A percentile compares a stretch with the other conserved stretches of the same genome.
Conservation (phyloP, 2,113 vertebrate species). For the Micromys minutus region DNA sequence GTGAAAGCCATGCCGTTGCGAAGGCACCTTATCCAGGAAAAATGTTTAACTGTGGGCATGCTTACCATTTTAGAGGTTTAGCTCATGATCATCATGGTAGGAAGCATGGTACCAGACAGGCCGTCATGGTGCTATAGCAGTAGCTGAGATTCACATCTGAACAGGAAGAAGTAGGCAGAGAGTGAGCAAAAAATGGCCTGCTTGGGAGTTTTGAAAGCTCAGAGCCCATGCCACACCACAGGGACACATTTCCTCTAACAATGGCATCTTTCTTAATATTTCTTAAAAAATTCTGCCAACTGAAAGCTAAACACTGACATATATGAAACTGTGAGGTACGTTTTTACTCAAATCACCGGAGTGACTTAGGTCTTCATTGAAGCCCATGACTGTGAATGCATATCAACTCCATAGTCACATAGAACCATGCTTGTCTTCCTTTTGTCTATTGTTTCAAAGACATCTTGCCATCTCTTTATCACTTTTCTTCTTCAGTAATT, state of each 20-base stretch:
- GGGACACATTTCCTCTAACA: background rate
- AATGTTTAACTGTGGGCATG: background rate
- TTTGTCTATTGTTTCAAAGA: background rate
- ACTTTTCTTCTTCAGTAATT: background rate
- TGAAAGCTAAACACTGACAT: background rate
- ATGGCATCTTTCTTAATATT: background rate
- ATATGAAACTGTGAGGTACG: background rate
- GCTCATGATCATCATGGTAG: background rate
- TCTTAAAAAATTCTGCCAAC: background rate
- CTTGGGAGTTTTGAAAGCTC: background rate
- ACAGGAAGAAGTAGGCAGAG: background rate
- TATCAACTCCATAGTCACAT: background rate
- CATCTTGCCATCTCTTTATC: background rate
- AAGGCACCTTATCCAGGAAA: background rate
- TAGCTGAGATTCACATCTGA: background rate
- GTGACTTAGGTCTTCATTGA: background rate
- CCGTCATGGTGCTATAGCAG: background rate
- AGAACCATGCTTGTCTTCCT: background rate
- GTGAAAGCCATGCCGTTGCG: background rate
- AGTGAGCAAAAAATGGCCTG: no score
- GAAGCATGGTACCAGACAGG: background rate
- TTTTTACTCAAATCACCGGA: background rate
- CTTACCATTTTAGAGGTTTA: background rate
- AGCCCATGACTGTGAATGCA: no score
- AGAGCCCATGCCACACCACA: accelerated